Base-by-base conservation (phyloP, 1,140 invertebrate species). In the Marisa cornuarietis region DNA sequence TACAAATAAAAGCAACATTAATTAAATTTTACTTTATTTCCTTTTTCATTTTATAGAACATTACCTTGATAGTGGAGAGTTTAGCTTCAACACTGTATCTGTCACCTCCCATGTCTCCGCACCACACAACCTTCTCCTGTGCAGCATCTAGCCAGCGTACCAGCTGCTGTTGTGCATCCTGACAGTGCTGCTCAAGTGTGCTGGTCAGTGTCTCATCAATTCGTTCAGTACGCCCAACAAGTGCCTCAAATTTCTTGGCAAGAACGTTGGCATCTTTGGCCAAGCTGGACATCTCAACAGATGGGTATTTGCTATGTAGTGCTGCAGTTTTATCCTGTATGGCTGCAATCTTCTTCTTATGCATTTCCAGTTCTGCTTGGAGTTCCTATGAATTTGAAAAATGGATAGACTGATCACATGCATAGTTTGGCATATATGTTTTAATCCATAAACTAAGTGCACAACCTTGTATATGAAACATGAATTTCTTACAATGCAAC, bases 71-170 rank as follows among this genome's bases (percentile, higher is more conserved):
- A 22, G 96, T 95, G 7, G 94, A 93, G 86, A 95, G 93, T 91
- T 98, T 98, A 0, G 96, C 95, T 92, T 98, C 96, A n/a, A 98
- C 92, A 89, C 96, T 97, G 87, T 97, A 98, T 87, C 94, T 94
- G 88, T 98, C 96, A 86, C 95, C 96, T 52, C 94, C 94, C 11
- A 94, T 93, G 89, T 98, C 96, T 82, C 95, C 93, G 90, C 96
- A 98, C 96, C 97, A 98, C n/a, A 93, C 92, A 0, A 97, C 94
- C 90, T 98, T 98, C 87, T 98, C 97, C 82, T 95, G 95, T 72
- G 95, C 94, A 4, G 94, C 94, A 68, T 93, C 92, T 8, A 98
- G 93, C 88, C 95, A 94, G 83, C 96, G 93, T 85, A 96, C 94
- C 31, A 97, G 92, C 87, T 95, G 94, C 71, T 93, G 93, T 71